Conservation (phyloP, 2,888 invertebrate genomes). For the Tillus elongatus region DNA sequence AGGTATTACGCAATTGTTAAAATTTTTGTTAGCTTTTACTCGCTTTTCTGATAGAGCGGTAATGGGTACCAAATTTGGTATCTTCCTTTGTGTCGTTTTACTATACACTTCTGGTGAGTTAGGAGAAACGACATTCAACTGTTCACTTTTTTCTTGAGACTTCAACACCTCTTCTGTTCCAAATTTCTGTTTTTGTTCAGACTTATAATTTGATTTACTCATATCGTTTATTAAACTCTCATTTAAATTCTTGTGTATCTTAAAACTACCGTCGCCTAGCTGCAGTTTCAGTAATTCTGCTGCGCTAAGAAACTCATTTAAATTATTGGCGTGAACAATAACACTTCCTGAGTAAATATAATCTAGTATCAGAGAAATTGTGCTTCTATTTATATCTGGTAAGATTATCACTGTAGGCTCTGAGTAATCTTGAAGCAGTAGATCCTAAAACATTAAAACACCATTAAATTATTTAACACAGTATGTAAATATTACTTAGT, state of each 20-base stretch:
- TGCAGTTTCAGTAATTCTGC: slow-evolving; percentile 39
- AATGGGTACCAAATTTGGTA: slow-evolving; percentile 35
- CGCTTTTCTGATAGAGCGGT: slow-evolving; percentile 16
- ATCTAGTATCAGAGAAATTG: slow-evolving; percentile 54
- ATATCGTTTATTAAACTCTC: too few species aligned
- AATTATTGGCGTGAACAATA: slow-evolving; percentile 47
- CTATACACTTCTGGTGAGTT: slow-evolving; percentile 13
- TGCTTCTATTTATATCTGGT: slow-evolving; percentile 54
- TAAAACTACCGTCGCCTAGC: slow-evolving; percentile 23
- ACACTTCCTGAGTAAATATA: slow-evolving; percentile 63
- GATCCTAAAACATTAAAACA: slow-evolving; percentile 33
- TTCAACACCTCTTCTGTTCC: slow-evolving; percentile 15
- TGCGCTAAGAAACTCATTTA: slow-evolving; percentile 52
- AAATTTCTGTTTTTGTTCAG: too few species aligned
- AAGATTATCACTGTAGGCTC: slow-evolving; percentile 56
- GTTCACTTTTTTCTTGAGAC: slow-evolving; percentile 8
- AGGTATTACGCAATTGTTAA: slow-evolving; percentile 48
- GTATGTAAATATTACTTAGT: too few species aligned
- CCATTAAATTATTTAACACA: too few species aligned
- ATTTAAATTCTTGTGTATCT: slow-evolving; percentile 11
- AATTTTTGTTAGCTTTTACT: slow-evolving; percentile 28
- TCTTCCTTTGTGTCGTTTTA: slow-evolving; percentile 24
- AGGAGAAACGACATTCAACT: slow-evolving; percentile 7
- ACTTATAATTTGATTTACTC: too few species aligned
- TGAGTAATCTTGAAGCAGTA: slow-evolving; percentile 36